Base-by-base conservation (phyloP, 1,140 invertebrate genomes). In the Proctacanthus coquilletti region DNA sequence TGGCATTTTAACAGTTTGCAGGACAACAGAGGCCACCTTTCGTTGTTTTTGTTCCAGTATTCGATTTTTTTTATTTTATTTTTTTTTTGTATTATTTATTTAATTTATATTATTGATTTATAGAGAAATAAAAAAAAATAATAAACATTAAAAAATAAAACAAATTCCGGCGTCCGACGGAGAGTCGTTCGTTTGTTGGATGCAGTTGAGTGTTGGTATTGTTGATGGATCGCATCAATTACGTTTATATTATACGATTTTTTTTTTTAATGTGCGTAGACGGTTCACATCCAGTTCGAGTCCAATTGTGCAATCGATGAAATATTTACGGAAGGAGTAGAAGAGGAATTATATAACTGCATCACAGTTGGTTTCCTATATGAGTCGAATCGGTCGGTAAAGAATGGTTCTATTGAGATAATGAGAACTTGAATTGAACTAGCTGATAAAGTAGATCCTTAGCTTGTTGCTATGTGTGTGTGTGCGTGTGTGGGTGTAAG, bases 321-420 rank as follows among this genome's bases (percentile, higher is more conserved):
- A 27, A 27, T 27, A 27, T 27, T 8, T 13, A 27, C 23, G 23
- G 23, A 27, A 27, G 23, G 13, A 27, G 23, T 27, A 27, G 23
- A 27, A 13, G 23, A 27, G 13, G 23, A 27, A 27, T 27, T 27
- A 27, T 27, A 27, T 36, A 23, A 14, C 35, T 23, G 35, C 56
- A 59, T 59, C 56, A 59, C 51, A 59, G 52, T 37, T 60, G 56
- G 43, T 57, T 60, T 32, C 56, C 56, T 29, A 60, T 56, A 40
- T 60, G 54, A 20, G 56, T 60, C 34, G 56, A 56, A 31, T 60
- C 56, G 37, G 56, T 60, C 34, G 56, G 56, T 45, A 60, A 49
- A 18, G 56, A 60, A 19, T 60, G 56, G 17, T 56, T 60, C 56
- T 60, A 36, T 18, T 38, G 18, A 34, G 3, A 13, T 10, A 17